A percentile compares a stretch with the other conserved stretches of the same genome.
phyloP scores from a whole-genome alignment of 2,797 vertebrate genomes.

The Atherinosoma microstoma region DNA sequence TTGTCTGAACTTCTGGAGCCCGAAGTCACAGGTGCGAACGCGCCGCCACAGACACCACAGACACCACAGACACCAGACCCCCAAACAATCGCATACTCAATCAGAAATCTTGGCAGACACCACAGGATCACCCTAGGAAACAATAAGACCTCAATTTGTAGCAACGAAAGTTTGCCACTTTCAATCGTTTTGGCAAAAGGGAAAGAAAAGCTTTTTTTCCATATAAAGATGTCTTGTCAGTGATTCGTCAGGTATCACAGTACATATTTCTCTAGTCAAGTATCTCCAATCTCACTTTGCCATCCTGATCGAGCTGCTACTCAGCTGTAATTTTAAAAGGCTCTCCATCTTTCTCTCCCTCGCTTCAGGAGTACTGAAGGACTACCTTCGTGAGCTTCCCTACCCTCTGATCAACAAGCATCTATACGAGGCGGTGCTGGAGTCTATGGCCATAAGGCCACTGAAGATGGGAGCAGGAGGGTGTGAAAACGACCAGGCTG shows the following conservation, averaged over 20 bases:
- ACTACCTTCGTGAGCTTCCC: slow-evolving; percentile 96
- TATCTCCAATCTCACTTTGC: background rate
- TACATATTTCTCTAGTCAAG: background rate
- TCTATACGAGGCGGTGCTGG: slow-evolving; percentile 93
- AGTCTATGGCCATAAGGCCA: slow-evolving; percentile 89
- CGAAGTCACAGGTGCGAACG: slow-evolving; percentile 71
- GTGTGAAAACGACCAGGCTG: slow-evolving; percentile 90
- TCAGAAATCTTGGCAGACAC: slow-evolving; percentile 54
- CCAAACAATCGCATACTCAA: slow-evolving; percentile 28
- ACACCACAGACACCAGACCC: slow-evolving; percentile 24
- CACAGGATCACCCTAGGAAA: slow-evolving; percentile 41
- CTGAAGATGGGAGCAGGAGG: slow-evolving; percentile 87
- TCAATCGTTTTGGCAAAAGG: slow-evolving; percentile 10
- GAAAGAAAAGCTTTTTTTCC: slow-evolving; percentile 31
- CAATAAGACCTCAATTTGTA: slow-evolving; percentile 41
- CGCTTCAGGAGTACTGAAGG: slow-evolving; percentile 92
- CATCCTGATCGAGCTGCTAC: background rate
- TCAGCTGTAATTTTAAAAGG: slow-evolving; percentile 10
- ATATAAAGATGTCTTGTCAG: slow-evolving; percentile 9
- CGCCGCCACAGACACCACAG: background rate
- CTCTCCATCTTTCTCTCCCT: background rate
- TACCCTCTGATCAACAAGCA: slow-evolving; percentile 94
- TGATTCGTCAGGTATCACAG: slow-evolving; percentile 42
- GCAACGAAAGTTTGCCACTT: slow-evolving; percentile 32
- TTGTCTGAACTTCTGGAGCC: slow-evolving; percentile 61